Percentiles rank a stretch among this genome's conserved stretches.
phyloP scores from a whole-genome alignment of 2,797 vertebrate genomes.

The Nasua narica region DNA sequence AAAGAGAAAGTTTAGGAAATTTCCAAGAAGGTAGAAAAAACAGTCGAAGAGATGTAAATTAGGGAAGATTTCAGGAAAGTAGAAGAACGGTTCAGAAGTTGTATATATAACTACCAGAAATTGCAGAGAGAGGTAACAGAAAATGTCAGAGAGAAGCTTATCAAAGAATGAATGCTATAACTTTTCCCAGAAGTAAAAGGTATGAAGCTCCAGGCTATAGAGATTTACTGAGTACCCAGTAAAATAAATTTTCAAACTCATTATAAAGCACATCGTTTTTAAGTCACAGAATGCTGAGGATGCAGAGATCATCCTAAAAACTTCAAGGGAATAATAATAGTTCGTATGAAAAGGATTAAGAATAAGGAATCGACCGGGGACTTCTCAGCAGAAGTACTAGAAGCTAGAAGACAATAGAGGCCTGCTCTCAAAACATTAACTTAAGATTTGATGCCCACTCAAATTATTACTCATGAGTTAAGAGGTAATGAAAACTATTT shows the following conservation, averaged over 20 bases:
- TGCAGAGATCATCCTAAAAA: background rate
- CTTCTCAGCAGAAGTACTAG: background rate
- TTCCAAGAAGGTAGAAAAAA: background rate
- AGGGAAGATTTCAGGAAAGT: background rate
- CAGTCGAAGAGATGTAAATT: background rate
- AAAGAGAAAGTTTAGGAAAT: background rate
- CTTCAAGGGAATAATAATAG: background rate
- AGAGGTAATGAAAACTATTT: background rate
- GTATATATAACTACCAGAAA: background rate
- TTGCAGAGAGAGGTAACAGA: background rate
- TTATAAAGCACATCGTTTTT: background rate
- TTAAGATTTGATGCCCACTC: background rate
- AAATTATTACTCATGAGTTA: background rate
- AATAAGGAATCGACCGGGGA: background rate
- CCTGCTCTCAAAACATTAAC: background rate
- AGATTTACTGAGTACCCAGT: background rate
- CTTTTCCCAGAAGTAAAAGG: background rate
- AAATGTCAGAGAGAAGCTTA: background rate
- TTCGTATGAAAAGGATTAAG: background rate
- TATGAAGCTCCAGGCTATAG: background rate
- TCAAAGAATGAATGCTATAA: background rate
- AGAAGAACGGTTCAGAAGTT: background rate
- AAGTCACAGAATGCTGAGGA: background rate
- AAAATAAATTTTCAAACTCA: background rate
- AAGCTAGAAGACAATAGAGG: background rate